Conservation (phyloP, 2,888 invertebrate genomes). For the Artemia sp. region DNA sequence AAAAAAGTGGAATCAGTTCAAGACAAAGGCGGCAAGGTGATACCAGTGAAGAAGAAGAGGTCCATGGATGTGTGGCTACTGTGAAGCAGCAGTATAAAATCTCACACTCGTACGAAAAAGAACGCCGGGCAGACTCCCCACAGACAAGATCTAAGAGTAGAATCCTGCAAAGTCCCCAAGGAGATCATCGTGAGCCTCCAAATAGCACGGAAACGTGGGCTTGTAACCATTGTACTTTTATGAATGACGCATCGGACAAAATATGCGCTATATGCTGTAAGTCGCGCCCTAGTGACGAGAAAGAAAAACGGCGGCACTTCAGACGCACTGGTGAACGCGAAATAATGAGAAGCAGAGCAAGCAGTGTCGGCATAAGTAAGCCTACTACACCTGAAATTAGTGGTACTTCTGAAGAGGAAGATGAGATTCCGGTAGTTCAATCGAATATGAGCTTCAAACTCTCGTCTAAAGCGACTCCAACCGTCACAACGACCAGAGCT, state of each 20-base stretch:
- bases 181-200: background rate
- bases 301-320: conserved; percentile 12
- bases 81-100: background rate
- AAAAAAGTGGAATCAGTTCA: background rate
- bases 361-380: conserved; percentile 15
- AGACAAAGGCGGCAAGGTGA: conserved; percentile 17
- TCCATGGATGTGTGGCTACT: background rate
- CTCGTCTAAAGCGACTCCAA: conserved; percentile 1
- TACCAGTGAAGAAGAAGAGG: conserved; percentile 16
- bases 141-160: background rate
- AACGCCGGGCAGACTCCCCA: conserved; percentile 18
- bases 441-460: conserved; percentile 26
- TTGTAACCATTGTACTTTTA: conserved; percentile 76
- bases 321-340: background rate
- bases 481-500: background rate
- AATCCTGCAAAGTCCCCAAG: background rate
- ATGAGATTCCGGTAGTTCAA: conserved; percentile 25
- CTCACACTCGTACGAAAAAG: background rate
- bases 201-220: conserved; percentile 42
- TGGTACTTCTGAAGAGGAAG: conserved; percentile 19
- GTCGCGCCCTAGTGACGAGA: conserved; percentile 34
- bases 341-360: conserved; percentile 9
- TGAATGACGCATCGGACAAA: conserved; percentile 57
- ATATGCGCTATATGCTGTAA: conserved; percentile 75
- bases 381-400: conserved; percentile 2